Conservation (phyloP, 2,113 vertebrate genomes). For the Cheilinus undulatus region DNA sequence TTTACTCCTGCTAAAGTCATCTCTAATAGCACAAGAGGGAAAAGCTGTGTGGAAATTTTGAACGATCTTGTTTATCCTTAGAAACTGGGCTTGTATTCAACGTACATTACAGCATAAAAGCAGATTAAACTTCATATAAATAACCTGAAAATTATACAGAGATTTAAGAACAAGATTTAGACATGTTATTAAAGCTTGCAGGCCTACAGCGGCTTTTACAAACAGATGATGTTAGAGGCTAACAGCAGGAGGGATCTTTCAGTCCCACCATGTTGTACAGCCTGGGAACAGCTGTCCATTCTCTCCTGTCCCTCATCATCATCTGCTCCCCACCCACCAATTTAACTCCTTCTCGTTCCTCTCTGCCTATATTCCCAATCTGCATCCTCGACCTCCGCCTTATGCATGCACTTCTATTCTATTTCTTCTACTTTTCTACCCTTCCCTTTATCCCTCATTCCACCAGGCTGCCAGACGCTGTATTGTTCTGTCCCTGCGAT, state of each 20-base stretch:
- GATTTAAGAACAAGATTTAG: conserved; percentile 61
- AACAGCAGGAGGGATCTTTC: conserved; percentile 45
- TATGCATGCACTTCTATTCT: conserved; percentile 26
- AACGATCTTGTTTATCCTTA: conserved; percentile 63
- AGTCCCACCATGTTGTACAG: conserved; percentile 50
- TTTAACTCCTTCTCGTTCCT: conserved; percentile 17
- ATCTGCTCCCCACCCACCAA: conserved; percentile 9
- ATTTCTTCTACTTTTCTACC: conserved; percentile 30
- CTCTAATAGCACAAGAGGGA: conserved; percentile 34
- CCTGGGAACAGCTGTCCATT: conserved; percentile 61
- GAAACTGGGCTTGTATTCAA: conserved; percentile 49
- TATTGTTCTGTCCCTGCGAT: conserved; percentile 83
- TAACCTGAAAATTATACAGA: conserved; percentile 64
- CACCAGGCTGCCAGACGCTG: conserved; percentile 70
- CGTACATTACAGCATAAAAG: conserved; percentile 60
- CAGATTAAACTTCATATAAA: conserved; percentile 66
- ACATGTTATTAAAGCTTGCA: conserved; percentile 49
- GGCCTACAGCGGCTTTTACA: conserved; percentile 42
- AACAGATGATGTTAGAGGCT: conserved; percentile 50
- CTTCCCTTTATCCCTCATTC: conserved; percentile 55
- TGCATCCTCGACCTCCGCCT: conserved; percentile 18
- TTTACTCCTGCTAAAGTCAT: conserved; percentile 44
- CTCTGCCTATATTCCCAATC: conserved; percentile 14
- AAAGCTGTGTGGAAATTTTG: conserved; percentile 52
- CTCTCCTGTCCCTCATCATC: conserved; percentile 9